A percentile compares a stretch with the other conserved stretches of the same genome.
phyloP scores from a whole-genome alignment of 64 coral and sea anemone species.

The Porites australiensis region DNA sequence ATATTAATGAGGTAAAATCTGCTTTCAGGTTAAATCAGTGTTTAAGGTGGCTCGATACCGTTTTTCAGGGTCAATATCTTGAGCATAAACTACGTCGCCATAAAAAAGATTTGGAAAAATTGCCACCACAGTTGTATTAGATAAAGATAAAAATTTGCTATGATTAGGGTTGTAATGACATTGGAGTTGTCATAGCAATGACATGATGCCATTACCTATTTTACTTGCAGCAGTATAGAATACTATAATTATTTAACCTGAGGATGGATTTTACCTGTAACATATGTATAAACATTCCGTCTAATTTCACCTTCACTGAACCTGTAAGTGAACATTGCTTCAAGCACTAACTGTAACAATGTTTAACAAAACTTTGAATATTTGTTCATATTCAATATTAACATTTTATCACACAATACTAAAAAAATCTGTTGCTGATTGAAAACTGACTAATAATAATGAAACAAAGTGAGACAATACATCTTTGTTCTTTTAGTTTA shows the following conservation, averaged over 20 bases:
- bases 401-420: constrained; percentile 12
- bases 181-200: constrained; percentile 25
- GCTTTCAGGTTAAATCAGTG: constrained; percentile 28
- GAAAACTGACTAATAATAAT: constrained; percentile 15
- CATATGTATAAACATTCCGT: constrained; percentile 24
- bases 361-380: constrained; percentile 34
- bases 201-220: constrained; percentile 32
- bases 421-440: constrained; percentile 16
- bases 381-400: constrained; percentile 27
- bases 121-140: constrained; percentile 21
- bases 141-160: constrained; percentile 23
- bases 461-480: constrained; percentile 16
- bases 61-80: constrained; percentile 32
- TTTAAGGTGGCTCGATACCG: constrained; percentile 3
- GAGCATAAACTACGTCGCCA: constrained; percentile 17
- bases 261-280: constrained; percentile 32
- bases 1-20: constrained; percentile 16
- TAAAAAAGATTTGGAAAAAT: constrained; percentile 18
- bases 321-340: constrained; percentile 28
- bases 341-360: constrained; percentile 20
- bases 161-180: constrained; percentile 6
- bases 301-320: constrained; percentile 23
- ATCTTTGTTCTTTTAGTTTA: constrained; percentile 22
- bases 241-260: constrained; percentile 34
- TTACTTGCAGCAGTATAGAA: constrained; percentile 32